Conservation (phyloP, 2,888 invertebrate species). For the Idaea biselata region DNA sequence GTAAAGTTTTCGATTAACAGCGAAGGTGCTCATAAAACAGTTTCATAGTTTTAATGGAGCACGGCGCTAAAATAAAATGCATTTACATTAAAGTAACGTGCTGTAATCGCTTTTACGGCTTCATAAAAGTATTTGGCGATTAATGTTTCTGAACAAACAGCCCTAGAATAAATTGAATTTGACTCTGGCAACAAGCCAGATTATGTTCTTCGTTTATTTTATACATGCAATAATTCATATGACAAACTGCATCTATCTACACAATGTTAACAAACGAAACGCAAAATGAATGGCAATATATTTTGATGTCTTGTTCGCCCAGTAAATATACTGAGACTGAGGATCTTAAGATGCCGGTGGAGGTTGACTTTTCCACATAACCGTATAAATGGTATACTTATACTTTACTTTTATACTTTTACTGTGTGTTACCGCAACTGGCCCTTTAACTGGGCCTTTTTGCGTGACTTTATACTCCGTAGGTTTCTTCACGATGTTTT, state of each 20-base stretch:
- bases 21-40: slow-evolving; percentile 14
- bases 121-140: slow-evolving; percentile 48
- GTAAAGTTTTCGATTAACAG: neutral
- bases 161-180: slow-evolving; percentile 59
- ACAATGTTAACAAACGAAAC: slow-evolving; percentile 8
- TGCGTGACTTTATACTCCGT: too few relatives aligned
- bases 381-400: too few relatives aligned
- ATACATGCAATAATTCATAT: slow-evolving; percentile 28
- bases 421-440: too few relatives aligned
- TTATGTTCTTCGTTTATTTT: slow-evolving; percentile 5
- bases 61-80: slow-evolving; percentile 41
- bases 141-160: slow-evolving; percentile 41
- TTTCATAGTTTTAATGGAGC: slow-evolving; percentile 28
- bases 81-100: slow-evolving; percentile 48
- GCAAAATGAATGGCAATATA: too few relatives aligned
- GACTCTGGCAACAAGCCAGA: slow-evolving; percentile 54
- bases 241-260: slow-evolving; percentile 36
- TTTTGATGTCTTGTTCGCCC: too few relatives aligned
- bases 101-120: slow-evolving; percentile 53
- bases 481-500: too few relatives aligned
- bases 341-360: too few relatives aligned
- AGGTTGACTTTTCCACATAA: too few relatives aligned
- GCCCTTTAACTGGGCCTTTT: too few relatives aligned
- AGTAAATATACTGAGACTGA: too few relatives aligned
- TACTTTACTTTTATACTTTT: too few relatives aligned